Evolutionary conservation across 2,113 vertebrate species (phyloP), one percentile per base, ranked within the genome.

Genomic region (Ceyx margarethae): DNA sequence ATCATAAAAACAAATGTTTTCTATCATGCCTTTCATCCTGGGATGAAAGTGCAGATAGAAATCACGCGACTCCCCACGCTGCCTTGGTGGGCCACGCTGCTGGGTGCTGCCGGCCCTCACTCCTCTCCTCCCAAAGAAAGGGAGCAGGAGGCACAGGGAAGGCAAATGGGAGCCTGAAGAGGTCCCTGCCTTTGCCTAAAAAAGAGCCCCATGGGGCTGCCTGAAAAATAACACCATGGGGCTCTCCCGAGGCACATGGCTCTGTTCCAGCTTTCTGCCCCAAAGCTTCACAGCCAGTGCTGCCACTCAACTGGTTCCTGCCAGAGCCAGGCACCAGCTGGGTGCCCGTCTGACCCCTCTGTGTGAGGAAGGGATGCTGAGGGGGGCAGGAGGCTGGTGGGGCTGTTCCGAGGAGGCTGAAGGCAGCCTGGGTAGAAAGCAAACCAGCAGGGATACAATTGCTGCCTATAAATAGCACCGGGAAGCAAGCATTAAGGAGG

Each of bases 1-100:
- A 94, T 92, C 64, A 53, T 42, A 81, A 88, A 94, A 76, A 31
- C 86, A 84, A 94, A 90, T 89, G 89, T 65, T 92, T 87, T 94
- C 89, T n/a, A 66, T 92, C 89, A 86, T 72, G 28, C 25, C 62
- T 93, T 93, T 93, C 67, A 91, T 90, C 86, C 86, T 0, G 0
- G 66, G 83, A 91, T 90, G 62, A 94, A 93, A 95, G 91, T 7
- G 1, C 66, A 73, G 66, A 60, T 11, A 65, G 83, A 35, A 69
- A 73, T 84, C 80, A 17, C 3, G 14, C 2, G 5, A 13, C n/a
- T 25, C 40, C 43, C 6, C 1, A 0, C 0, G 0, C 84, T 45
- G 74, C 84, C 60, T 89, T 73, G 84, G 92, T 87, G 86, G 93
- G 83, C 93, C 1, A 1, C 0, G 23, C 73, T 64, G 75, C 58